phyloP scores from a whole-genome alignment of 2,113 vertebrate species.

The Rutilus rutilus region DNA sequence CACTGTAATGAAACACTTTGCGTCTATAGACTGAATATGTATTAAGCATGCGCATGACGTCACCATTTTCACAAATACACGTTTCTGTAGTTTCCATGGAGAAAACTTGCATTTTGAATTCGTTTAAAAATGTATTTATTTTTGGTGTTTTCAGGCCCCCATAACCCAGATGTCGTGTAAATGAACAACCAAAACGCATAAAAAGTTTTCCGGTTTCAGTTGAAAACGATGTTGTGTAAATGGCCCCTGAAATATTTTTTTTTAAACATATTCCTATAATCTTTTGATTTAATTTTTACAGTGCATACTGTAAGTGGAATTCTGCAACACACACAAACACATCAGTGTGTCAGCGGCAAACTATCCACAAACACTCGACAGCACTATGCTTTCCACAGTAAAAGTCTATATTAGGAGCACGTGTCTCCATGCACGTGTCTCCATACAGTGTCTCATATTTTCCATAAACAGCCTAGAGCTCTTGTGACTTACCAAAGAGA shows the following conservation, averaged over 20 bases:
- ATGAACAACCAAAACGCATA: neutral
- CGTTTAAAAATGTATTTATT: neutral
- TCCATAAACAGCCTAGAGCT: conserved; percentile 28
- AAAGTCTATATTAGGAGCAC: conserved; percentile 45
- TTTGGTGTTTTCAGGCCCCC: neutral
- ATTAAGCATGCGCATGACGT: no score
- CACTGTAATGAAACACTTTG: no score
- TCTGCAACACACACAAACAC: neutral
- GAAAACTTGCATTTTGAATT: neutral
- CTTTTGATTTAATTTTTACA: neutral
- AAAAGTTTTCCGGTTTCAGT: no score
- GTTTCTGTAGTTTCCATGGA: neutral
- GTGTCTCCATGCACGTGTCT: neutral
- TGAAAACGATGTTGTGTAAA: no score
- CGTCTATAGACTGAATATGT: neutral
- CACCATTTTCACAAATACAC: neutral
- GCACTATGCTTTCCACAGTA: neutral
- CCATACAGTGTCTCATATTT: conserved; percentile 27
- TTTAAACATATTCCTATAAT: neutral
- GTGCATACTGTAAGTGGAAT: neutral
- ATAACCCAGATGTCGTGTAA: neutral
- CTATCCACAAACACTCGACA: neutral
- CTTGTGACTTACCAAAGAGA: neutral
- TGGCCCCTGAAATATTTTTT: no score
- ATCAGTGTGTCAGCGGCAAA: neutral